Evolutionary conservation across 2,797 vertebrate genomes (phyloP).

Genomic region (Ambastaia sidthimunki): DNA sequence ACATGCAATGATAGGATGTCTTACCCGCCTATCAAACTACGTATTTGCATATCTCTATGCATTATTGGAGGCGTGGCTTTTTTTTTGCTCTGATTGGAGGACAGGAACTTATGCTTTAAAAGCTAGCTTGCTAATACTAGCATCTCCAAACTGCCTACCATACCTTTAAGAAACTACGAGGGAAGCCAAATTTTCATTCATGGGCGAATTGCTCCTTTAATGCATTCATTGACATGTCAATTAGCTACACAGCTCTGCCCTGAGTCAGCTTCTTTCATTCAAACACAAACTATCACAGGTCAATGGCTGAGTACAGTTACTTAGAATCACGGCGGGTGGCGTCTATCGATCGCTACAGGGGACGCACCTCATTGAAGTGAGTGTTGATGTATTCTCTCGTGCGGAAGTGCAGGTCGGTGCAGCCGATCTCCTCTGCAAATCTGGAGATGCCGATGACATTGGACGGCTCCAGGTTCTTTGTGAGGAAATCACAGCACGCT

Average conservation of each 20-base stretch:
- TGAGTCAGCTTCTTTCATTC: conserved; percentile 19
- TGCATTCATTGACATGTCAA: conserved; percentile 25
- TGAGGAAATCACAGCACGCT: conserved; percentile 83
- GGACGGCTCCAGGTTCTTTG: conserved; percentile 79
- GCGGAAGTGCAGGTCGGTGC: conserved; percentile 74
- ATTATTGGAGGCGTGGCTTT: too few relatives aligned
- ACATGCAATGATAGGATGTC: too few relatives aligned
- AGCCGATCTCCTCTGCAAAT: conserved; percentile 83
- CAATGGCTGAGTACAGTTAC: conserved; percentile 30
- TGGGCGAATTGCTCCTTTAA: neutral
- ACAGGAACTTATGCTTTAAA: too few relatives aligned
- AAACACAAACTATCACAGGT: conserved; percentile 35
- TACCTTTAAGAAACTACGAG: too few relatives aligned
- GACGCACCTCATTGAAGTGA: conserved; percentile 82
- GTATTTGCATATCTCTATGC: too few relatives aligned
- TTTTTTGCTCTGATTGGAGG: too few relatives aligned
- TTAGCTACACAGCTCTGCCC: conserved; percentile 8
- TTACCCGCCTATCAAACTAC: too few relatives aligned
- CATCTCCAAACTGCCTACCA: too few relatives aligned
- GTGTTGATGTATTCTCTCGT: conserved; percentile 83
- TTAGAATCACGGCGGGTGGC: conserved; percentile 11
- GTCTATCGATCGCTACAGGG: conserved; percentile 16
- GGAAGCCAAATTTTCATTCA: neutral
- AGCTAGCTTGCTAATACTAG: too few relatives aligned
- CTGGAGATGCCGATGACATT: conserved; percentile 85